These are phyloP conservation scores for Forpus xanthops DNA, from an alignment of 2,797 vertebrate genomes.

Conservation along the genomic window DNA sequence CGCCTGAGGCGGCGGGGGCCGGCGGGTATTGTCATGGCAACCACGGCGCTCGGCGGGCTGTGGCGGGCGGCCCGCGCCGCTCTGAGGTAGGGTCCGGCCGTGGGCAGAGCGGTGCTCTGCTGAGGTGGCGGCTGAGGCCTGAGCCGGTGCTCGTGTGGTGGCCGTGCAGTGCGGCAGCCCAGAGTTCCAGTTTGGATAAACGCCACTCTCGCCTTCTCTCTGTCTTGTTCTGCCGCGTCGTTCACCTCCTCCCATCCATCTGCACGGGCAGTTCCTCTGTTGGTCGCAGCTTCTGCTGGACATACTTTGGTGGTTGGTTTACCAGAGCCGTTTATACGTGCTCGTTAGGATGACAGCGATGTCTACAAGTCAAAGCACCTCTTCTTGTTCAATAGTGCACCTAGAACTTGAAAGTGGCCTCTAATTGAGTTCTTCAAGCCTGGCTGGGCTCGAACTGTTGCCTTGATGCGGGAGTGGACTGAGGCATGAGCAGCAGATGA, in stretches of 20 bases:
- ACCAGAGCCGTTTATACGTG: not conserved
- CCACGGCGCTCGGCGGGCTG: not conserved
- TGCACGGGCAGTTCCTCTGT: not conserved
- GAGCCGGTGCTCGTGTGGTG: not conserved
- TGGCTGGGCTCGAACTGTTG: not conserved
- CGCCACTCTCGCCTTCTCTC: accelerated
- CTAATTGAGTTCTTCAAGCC: not conserved
- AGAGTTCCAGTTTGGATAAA: not conserved
- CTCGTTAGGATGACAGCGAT: not conserved
- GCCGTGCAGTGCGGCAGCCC: not conserved
- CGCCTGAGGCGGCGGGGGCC: not conserved
- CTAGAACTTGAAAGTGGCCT: not conserved
- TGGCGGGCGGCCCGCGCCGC: not conserved
- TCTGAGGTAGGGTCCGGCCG: too few relatives aligned
- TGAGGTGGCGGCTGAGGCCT: accelerated
- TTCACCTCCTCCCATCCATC: not conserved
- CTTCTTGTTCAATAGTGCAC: not conserved
- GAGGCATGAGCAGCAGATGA: not conserved
- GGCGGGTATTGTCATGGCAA: not conserved
- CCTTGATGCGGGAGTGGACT: not conserved
- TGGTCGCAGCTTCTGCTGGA: not conserved
- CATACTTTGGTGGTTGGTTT: not conserved
- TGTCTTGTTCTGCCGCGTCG: accelerated
- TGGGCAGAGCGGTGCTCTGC: not conserved
- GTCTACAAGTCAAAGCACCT: not conserved